phyloP scores from a whole-genome alignment of 2,113 vertebrate species.

The Stigmatopora nigra region DNA sequence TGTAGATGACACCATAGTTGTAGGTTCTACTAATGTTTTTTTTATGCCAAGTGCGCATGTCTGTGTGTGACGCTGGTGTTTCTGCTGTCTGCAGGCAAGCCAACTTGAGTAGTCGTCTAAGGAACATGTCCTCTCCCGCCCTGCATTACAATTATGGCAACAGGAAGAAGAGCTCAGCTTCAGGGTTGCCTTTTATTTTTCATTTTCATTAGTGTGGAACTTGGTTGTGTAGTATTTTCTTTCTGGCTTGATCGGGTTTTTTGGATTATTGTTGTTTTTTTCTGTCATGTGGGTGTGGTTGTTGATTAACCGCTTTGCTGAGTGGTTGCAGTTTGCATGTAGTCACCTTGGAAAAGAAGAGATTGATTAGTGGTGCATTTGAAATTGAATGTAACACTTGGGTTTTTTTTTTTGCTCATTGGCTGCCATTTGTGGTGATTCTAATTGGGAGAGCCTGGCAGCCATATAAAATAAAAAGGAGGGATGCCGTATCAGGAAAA shows the following conservation, averaged over 20 bases:
- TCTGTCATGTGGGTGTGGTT: neutral
- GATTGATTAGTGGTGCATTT: neutral
- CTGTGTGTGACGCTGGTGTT: conserved; percentile 21
- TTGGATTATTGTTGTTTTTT: neutral
- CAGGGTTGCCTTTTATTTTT: conserved; percentile 31
- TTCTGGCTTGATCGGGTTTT: neutral
- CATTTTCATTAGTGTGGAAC: conserved; percentile 13
- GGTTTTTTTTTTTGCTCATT: too few species aligned
- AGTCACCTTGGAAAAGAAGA: neutral
- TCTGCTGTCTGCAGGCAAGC: conserved; percentile 56
- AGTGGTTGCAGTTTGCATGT: conserved; percentile 1
- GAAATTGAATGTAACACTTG: neutral
- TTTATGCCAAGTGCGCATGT: neutral
- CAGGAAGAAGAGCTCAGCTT: conserved; percentile 55
- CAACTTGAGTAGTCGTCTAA: conserved; percentile 54
- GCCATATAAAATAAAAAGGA: too few species aligned
- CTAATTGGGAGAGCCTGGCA: too few species aligned
- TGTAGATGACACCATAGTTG: neutral
- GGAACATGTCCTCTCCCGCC: conserved; percentile 67
- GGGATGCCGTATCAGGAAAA: too few species aligned
- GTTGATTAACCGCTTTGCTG: conserved; percentile 2
- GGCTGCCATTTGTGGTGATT: too few species aligned
- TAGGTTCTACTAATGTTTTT: neutral
- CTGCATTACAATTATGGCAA: conserved; percentile 68
- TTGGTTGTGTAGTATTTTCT: conserved; percentile 2